Percentiles rank a stretch among this genome's conserved stretches.
Evolutionary conservation across 1,140 invertebrate species (phyloP).

Genomic region (Magallana gigas): DNA sequence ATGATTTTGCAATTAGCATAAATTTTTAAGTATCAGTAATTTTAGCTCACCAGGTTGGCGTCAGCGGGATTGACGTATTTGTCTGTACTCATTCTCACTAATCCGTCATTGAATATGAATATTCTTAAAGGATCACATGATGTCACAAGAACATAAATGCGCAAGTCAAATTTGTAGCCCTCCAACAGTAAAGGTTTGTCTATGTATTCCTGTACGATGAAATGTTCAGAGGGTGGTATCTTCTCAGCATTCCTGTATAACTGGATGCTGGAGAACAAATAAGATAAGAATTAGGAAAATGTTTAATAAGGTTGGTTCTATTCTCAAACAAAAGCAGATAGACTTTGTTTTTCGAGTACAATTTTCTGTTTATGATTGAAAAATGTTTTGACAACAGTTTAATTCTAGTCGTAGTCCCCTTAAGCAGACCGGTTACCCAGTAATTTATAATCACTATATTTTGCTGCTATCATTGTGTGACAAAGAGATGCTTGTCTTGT

Average conservation of each 20-base stretch:
- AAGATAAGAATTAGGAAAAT: neutral
- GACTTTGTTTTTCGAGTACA: too few relatives aligned
- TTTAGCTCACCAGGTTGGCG: slow-evolving; percentile 74
- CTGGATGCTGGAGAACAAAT: slow-evolving; percentile 71
- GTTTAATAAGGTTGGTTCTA: too few relatives aligned
- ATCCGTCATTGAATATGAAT: slow-evolving; percentile 79
- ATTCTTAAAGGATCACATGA: slow-evolving; percentile 79
- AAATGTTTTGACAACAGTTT: too few relatives aligned
- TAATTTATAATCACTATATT: too few relatives aligned
- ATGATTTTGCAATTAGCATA: too few relatives aligned
- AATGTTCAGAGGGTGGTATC: slow-evolving; percentile 74
- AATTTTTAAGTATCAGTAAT: too few relatives aligned
- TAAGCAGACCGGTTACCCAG: too few relatives aligned
- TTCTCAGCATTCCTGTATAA: slow-evolving; percentile 77
- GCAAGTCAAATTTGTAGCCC: slow-evolving; percentile 79
- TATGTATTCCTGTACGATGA: slow-evolving; percentile 79
- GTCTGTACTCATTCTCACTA: slow-evolving; percentile 79
- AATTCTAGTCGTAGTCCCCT: too few relatives aligned
- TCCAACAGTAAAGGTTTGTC: slow-evolving; percentile 78
- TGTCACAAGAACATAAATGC: slow-evolving; percentile 79
- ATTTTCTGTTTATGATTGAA: too few relatives aligned
- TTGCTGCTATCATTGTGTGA: too few relatives aligned
- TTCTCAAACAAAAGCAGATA: too few relatives aligned
- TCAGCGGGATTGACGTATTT: slow-evolving; percentile 77
- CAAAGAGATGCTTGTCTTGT: too few relatives aligned